phyloP scores from a whole-genome alignment of 2,888 invertebrate species.

The Zhengitettix transpicula region DNA sequence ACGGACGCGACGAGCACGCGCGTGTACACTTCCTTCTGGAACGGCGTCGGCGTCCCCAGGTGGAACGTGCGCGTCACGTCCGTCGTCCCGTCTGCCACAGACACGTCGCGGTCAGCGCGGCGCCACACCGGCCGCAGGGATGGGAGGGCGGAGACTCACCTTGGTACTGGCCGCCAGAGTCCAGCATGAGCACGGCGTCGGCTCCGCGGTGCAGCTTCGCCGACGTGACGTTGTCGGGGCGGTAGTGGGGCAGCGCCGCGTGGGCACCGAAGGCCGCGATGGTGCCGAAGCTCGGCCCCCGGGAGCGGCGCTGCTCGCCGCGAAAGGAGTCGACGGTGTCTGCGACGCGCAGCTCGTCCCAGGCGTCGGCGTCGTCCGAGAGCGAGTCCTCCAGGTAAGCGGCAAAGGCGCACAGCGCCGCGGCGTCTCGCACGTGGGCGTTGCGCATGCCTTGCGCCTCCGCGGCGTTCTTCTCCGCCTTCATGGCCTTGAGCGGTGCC shows the following conservation, averaged over 20 bases:
- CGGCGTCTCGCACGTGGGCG: conserved; percentile 76
- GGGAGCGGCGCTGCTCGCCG: conserved; percentile 48
- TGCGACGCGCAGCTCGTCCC: conserved; percentile 58
- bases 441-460: conserved; percentile 68
- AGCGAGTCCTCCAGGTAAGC: conserved; percentile 49
- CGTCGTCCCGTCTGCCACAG: conserved; percentile 72
- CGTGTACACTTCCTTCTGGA: conserved; percentile 67
- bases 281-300: conserved; percentile 68
- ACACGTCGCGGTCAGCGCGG: conserved; percentile 2
- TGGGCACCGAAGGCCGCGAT: conserved; percentile 77
- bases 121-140: background rate
- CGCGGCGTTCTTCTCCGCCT: conserved; percentile 69
- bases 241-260: conserved; percentile 78
- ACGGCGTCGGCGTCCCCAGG: conserved; percentile 58
- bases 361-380: conserved; percentile 25
- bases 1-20: conserved; percentile 55
- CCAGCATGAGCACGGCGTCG: conserved; percentile 54
- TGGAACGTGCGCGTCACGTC: conserved; percentile 80
- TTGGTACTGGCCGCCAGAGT: conserved; percentile 89
- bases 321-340: conserved; percentile 55
- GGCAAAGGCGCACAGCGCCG: conserved; percentile 76
- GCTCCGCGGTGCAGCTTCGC: conserved; percentile 53
- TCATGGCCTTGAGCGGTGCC: conserved; percentile 71
- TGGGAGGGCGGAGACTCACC: conserved; percentile 32
- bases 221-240: conserved; percentile 49